Evolutionary conservation across 2,888 invertebrate genomes (phyloP).

Genomic region (Trichogramma evanescens): DNA sequence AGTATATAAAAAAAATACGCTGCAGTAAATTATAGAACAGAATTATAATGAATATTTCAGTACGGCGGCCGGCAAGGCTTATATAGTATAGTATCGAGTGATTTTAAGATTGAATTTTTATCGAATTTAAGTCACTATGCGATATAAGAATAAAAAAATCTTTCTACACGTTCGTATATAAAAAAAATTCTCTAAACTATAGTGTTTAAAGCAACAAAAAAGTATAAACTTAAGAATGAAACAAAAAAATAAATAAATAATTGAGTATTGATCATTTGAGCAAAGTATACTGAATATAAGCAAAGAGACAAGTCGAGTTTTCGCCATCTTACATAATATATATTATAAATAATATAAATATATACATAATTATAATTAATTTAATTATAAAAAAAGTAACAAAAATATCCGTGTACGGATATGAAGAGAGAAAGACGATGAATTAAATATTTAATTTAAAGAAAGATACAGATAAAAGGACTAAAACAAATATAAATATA

Average conservation of each 20-base stretch:
- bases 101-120: constrained; percentile 36
- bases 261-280: too few species aligned
- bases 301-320: constrained; percentile 30
- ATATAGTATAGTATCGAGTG: constrained; percentile 15
- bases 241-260: constrained; percentile 15
- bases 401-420: constrained; percentile 26
- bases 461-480: constrained; percentile 32
- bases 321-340: constrained; percentile 35
- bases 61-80: constrained; percentile 5
- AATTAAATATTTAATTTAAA: constrained; percentile 41
- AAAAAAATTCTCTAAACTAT: constrained; percentile 32
- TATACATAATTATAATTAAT: not conserved
- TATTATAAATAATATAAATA: constrained; percentile 8
- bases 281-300: constrained; percentile 22
- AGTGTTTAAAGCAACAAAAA: constrained; percentile 32
- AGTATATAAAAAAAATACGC: not conserved
- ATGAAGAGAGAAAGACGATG: constrained; percentile 29
- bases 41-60: not conserved
- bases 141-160: constrained; percentile 29
- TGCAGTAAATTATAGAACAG: not conserved
- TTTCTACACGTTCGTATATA: constrained; percentile 47
- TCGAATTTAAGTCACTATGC: constrained; percentile 44
- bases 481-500: constrained; percentile 29
- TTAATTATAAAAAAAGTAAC: constrained; percentile 23
- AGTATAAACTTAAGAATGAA: constrained; percentile 21